A percentile compares a stretch with the other conserved stretches of the same genome.
Evolutionary conservation across 2,113 vertebrate species (phyloP).

Genomic region (Cyphomyrus plagiostoma): DNA sequence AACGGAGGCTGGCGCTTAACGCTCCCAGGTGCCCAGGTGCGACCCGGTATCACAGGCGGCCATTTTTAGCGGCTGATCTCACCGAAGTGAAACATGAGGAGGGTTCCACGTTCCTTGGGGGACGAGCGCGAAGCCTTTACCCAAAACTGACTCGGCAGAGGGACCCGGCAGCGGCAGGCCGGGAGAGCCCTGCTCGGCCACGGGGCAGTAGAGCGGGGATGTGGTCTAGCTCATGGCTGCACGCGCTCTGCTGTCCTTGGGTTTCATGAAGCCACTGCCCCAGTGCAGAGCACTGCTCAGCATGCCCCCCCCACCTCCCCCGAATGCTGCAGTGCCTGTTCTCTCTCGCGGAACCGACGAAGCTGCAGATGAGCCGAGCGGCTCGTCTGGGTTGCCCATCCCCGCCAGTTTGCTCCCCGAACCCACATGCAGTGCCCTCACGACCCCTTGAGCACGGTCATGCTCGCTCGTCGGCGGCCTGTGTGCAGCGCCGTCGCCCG

Average conservation of each 20-base stretch:
- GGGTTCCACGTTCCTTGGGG: neutral
- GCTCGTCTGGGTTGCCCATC: neutral
- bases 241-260: neutral
- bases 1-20: neutral
- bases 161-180: neutral
- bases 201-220: neutral
- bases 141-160: neutral
- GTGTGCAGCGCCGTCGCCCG: neutral
- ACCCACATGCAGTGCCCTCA: neutral
- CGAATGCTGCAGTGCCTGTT: neutral
- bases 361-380: neutral
- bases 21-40: neutral
- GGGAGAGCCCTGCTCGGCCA: neutral
- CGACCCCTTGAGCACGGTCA: neutral
- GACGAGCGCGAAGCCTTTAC: neutral
- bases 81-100: neutral
- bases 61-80: neutral
- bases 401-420: neutral
- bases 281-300: neutral
- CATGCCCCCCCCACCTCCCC: neutral
- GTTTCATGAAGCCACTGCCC: neutral
- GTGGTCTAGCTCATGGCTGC: neutral
- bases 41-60: neutral
- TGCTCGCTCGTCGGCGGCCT: neutral
- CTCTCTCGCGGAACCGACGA: neutral